Evolutionary conservation across 1,140 invertebrate species (phyloP).

Genomic region (Conopomorpha cramerella): DNA sequence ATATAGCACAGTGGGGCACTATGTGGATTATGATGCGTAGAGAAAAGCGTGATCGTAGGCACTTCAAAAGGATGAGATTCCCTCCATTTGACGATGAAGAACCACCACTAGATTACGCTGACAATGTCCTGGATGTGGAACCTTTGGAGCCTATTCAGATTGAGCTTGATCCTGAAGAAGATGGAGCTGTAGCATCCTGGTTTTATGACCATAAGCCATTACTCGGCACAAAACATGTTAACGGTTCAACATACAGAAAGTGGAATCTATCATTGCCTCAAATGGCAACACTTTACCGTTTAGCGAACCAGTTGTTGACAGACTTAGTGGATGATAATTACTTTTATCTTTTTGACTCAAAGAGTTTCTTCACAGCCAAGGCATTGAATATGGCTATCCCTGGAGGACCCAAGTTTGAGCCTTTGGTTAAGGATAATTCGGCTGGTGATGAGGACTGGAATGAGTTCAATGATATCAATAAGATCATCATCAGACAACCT

Average conservation of each 20-base stretch:
- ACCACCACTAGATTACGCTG: constrained; percentile 98
- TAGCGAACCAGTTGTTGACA: constrained; percentile 97
- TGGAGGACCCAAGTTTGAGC: constrained; percentile 99
- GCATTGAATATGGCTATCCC: constrained; percentile 99
- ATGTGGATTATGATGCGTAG: constrained; percentile 99
- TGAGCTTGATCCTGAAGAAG: constrained; percentile 96
- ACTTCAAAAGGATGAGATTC: constrained; percentile 99
- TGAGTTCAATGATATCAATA: constrained; percentile 99
- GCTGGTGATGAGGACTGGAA: constrained; percentile 99
- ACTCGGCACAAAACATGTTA: constrained; percentile 90
- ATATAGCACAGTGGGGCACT: constrained; percentile 99
- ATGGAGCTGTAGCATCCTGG: constrained; percentile 89
- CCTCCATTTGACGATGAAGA: constrained; percentile 99
- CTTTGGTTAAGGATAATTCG: constrained; percentile 96
- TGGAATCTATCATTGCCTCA: constrained; percentile 96
- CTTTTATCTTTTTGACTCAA: constrained; percentile 98
- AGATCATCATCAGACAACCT: constrained; percentile 98
- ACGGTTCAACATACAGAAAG: constrained; percentile 94
- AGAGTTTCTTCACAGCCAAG: constrained; percentile 99
- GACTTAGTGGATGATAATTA: constrained; percentile 99
- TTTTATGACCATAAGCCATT: constrained; percentile 99
- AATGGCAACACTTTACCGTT: constrained; percentile 95
- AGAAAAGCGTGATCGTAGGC: constrained; percentile 97
- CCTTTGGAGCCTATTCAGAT: constrained; percentile 99
- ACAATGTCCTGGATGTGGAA: constrained; percentile 98